Percentiles rank a stretch among this genome's conserved stretches.
Evolutionary conservation across 2,113 vertebrate genomes (phyloP).

Genomic region (Anguilla japonica): DNA sequence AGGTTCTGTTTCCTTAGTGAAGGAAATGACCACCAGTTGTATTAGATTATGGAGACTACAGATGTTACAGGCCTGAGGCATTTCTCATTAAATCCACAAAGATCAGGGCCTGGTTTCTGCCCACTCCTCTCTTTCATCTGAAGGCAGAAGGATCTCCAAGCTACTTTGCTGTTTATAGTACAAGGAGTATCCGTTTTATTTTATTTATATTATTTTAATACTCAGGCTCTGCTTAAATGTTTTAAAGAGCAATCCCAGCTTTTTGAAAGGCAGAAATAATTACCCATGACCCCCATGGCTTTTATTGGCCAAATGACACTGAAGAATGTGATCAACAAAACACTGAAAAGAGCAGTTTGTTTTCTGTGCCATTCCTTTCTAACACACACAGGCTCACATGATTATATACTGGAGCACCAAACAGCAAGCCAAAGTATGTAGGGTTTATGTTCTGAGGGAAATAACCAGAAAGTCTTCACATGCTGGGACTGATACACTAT

Average conservation of each 20-base stretch:
- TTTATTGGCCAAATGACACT: neutral
- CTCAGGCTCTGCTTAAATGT: neutral
- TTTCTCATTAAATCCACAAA: too few species aligned
- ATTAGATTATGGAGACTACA: too few species aligned
- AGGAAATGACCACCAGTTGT: too few species aligned
- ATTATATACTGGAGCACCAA: neutral
- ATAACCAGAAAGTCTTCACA: neutral
- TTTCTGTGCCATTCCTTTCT: neutral
- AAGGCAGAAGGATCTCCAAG: too few species aligned
- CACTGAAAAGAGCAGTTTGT: neutral
- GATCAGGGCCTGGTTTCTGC: too few species aligned
- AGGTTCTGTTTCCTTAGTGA: too few species aligned
- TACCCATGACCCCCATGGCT: neutral
- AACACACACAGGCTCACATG: neutral
- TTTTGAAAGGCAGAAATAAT: neutral
- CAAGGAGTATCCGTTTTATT: too few species aligned
- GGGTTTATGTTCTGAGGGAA: neutral
- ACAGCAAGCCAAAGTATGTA: neutral
- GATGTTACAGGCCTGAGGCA: too few species aligned
- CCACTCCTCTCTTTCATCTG: too few species aligned
- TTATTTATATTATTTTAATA: too few species aligned
- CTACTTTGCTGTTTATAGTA: neutral
- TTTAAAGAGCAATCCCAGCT: neutral
- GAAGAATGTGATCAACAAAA: neutral
- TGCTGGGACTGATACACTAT: neutral